Evolutionary conservation across 2,888 invertebrate genomes (phyloP).

Genomic region (Drosophila lutescens): DNA sequence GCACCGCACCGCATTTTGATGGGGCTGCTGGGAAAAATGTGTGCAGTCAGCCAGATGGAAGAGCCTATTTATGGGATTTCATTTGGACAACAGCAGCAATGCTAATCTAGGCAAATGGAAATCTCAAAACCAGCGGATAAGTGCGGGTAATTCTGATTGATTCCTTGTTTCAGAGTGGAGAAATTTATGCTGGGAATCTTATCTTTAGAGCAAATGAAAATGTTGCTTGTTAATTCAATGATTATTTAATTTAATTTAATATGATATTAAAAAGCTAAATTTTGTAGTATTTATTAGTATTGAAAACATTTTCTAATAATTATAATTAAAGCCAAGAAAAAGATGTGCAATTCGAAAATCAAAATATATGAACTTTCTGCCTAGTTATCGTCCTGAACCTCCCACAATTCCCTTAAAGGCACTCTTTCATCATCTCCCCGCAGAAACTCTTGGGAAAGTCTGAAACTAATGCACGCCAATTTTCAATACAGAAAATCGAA

Average conservation of each 20-base stretch:
- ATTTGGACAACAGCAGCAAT: slow-evolving; percentile 5
- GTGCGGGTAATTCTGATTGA: slow-evolving; percentile 7
- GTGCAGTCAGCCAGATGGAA: slow-evolving; percentile 16
- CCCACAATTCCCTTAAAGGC: background rate
- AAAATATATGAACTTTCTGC: background rate
- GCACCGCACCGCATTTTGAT: background rate
- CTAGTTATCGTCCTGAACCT: background rate
- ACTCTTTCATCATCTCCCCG: background rate
- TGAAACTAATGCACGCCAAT: slow-evolving; percentile 69
- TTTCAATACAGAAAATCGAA: slow-evolving; percentile 74
- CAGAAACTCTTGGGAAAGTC: slow-evolving; percentile 14
- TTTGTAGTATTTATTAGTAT: too few species aligned
- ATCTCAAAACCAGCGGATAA: background rate
- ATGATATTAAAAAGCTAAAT: too few species aligned
- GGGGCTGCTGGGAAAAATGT: slow-evolving; percentile 9
- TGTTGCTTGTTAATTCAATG: too few species aligned
- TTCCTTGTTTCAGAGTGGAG: background rate
- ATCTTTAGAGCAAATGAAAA: too few species aligned
- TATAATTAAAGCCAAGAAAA: slow-evolving; percentile 34
- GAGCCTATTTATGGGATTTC: slow-evolving; percentile 14
- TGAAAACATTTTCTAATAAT: too few species aligned
- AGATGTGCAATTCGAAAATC: slow-evolving; percentile 19
- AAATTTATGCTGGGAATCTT: background rate
- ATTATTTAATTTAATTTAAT: too few species aligned
- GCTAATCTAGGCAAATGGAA: slow-evolving; percentile 24